Evolutionary conservation across 2,888 invertebrate species (phyloP), one percentile per base, ranked within the genome.

Genomic region (Lumbricus terrestris): DNA sequence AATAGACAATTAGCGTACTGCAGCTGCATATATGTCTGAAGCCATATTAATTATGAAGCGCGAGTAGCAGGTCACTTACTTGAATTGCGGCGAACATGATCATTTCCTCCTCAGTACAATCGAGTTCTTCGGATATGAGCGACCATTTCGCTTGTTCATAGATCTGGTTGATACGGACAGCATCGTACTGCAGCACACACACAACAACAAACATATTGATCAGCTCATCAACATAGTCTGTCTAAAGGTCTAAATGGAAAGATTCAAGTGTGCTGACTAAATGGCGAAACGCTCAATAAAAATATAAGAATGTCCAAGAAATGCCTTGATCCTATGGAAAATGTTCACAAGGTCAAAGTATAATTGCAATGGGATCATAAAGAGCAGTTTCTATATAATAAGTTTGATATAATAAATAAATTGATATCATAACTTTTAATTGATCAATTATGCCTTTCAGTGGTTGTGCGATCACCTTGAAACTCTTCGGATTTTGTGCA

Each of bases 71-170:
- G 8, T 35, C 23, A 15, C 85, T 35, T 85, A 98, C 97, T 96
- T 99, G 98, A 92, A 99, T 95, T 0, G 99, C 99, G 88, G 98
- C 99, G 95, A 99, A 99, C 96, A 99, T 97, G 91, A 99, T 96
- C 96, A 98, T 98, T 96, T 99, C 99, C 95, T 99, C 99, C 95
- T 99, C 99, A 0, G 99, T 99, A 95, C 99, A 99, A 94, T 99
- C 99, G 91, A 99, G 97, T 95, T 99, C 99, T 95, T 99, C 99
- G 93, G 98, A 97, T 91, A 99, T 96, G 93, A 99, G 96, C 93
- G 98, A 97, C 99, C 99, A 99, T 95, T 98, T 98, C 90, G 99
- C 98, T 95, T 99, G 99, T 95, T 99, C 99, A 95, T 98, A 99
- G 93, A 99, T 96, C 96, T 99, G 99, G 96, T 99, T 99, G 94